Conservation (phyloP, 2,113 vertebrate genomes). For the Lophius piscatorius region DNA sequence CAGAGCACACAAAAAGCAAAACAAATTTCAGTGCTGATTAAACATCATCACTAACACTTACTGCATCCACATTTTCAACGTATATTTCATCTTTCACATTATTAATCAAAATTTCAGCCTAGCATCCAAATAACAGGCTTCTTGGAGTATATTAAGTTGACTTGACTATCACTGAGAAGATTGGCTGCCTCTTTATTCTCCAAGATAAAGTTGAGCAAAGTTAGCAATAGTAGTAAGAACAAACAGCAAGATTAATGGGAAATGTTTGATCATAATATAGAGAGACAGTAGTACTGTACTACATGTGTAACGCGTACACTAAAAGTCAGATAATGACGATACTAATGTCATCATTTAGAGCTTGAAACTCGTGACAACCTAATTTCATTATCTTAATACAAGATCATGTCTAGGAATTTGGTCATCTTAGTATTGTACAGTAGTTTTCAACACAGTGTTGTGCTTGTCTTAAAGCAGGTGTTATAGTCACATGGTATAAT, state of each 20-base stretch:
- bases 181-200: not conserved
- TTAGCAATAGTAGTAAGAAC: constrained; percentile 1
- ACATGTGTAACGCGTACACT: constrained; percentile 29
- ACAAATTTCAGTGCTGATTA: too few species aligned
- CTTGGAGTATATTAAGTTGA: too few species aligned
- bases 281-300: constrained; percentile 16
- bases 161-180: too few species aligned
- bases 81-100: constrained; percentile 18
- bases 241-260: constrained; percentile 40
- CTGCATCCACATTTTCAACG: constrained; percentile 20
- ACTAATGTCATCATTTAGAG: not conserved
- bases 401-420: not conserved
- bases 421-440: not conserved
- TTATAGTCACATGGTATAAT: not conserved
- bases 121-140: too few species aligned
- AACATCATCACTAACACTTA: constrained; percentile 11
- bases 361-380: not conserved
- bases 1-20: constrained; percentile 15
- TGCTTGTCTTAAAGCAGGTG: not conserved
- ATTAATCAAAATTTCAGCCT: too few species aligned
- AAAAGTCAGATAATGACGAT: not conserved
- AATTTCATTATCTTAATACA: not conserved
- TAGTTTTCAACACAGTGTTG: not conserved
- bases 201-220: constrained; percentile 15
- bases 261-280: constrained; percentile 44